Base-by-base conservation (phyloP, 2,113 vertebrate species). In the Centropus unirufus region DNA sequence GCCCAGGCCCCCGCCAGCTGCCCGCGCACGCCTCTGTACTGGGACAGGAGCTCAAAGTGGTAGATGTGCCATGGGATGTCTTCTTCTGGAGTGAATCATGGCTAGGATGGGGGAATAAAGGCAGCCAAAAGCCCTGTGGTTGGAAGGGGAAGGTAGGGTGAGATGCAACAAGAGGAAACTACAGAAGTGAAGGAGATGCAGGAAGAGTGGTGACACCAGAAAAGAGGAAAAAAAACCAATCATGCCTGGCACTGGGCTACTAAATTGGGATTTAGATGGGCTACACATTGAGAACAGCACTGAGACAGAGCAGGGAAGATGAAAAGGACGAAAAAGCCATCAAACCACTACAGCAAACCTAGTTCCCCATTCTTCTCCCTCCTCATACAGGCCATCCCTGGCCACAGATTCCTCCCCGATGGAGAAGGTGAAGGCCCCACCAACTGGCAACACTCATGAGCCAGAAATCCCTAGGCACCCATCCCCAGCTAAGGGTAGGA, bases 121-220 rank as follows among this genome's bases (percentile, higher is more conserved):
- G 47, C 73, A 89, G 36, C 9, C 15, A 51, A 77, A 92, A 66
- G 51, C 34, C 24, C 55, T 51, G 29, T 4, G 59, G 27, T 32
- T 34, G 36, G 59, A 80, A 86, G 67, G 39, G 93, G 49, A 64
- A 64, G 42, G 42, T 42, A 49, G 59, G 47, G 34, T 32, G 52
- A 64, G 40, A 34, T 75, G 79, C 52, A 22, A 79, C 15, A 34
- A 58, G 29, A 73, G 34, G 9, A 34, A 30, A 72, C 30, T 18
- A 20, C 44, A 44, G 12, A 75, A 29, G 30, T 1, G 3, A 72
- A 80, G 36, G 22, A 69, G 21, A 30, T 52, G 14, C 3, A 6
- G 40, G 49, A 83, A 51, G 24, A 78, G 24, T 0, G 0, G 4
- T 9, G 29, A 70, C 27, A 49, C 18, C 27, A 34, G 20, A 62